phyloP scores from a whole-genome alignment of 2,888 invertebrate genomes.

The Lottia gigantea region DNA sequence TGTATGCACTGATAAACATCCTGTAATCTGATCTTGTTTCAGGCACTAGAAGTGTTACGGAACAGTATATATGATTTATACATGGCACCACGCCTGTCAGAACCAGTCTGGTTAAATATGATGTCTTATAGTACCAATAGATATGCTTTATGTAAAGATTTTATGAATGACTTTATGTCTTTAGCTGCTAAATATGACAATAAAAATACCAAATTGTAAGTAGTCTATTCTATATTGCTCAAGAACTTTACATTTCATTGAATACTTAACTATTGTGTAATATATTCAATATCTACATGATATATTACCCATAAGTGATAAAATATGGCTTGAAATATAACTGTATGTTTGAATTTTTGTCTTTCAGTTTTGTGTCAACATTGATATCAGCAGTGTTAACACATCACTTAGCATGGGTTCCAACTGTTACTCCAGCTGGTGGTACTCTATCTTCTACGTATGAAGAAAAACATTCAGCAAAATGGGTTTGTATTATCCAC shows the following conservation, averaged over 20 bases:
- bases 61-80: constrained; percentile 77
- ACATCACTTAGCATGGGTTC: constrained; percentile 91
- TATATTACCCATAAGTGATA: too few species aligned
- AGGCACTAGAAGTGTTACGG: constrained; percentile 66
- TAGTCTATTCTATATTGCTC: constrained; percentile 21
- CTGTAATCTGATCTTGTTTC: constrained; percentile 23
- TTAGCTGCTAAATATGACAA: constrained; percentile 75
- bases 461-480: constrained; percentile 68
- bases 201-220: constrained; percentile 88
- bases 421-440: constrained; percentile 76
- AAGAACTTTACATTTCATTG: too few species aligned
- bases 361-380: constrained; percentile 88
- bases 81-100: constrained; percentile 76
- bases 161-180: constrained; percentile 66
- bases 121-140: constrained; percentile 70
- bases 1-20: neutral
- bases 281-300: too few species aligned
- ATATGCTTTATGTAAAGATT: constrained; percentile 63
- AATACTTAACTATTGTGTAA: too few species aligned
- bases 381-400: constrained; percentile 88
- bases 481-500: constrained; percentile 68
- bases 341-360: constrained; percentile 36
- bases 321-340: too few species aligned
- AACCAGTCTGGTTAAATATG: constrained; percentile 78
- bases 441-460: constrained; percentile 64